Percentiles rank a stretch among this genome's conserved stretches.
phyloP scores from a whole-genome alignment of 1,140 invertebrate species.

The Ceratoteleas bidentatus region DNA sequence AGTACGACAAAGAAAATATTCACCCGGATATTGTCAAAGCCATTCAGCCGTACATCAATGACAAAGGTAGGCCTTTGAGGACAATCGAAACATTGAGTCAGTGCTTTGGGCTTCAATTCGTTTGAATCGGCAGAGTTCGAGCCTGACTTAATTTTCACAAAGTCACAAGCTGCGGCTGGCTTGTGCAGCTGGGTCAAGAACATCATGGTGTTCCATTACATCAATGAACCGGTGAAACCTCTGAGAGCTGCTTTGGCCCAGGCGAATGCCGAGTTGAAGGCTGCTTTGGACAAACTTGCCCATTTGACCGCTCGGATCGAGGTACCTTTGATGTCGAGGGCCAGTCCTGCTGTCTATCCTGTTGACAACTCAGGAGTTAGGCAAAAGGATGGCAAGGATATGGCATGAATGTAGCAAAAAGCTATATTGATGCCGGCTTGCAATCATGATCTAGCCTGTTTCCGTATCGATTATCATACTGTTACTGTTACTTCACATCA shows the following conservation, averaged over 20 bases:
- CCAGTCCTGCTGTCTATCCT: no score
- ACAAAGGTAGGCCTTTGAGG: constrained; percentile 69
- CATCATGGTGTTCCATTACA: constrained; percentile 94
- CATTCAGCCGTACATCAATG: constrained; percentile 81
- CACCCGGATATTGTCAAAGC: constrained; percentile 92
- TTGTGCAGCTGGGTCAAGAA: constrained; percentile 97
- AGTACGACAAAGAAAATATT: constrained; percentile 97
- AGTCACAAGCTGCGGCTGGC: constrained; percentile 94
- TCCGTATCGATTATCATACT: no score
- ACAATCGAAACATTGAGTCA: no score
- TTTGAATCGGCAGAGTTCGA: constrained; percentile 86
- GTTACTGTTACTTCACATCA: no score
- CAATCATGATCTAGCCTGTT: no score
- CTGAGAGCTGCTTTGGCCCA: constrained; percentile 90
- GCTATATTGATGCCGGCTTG: no score
- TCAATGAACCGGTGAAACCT: constrained; percentile 96
- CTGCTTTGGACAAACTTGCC: constrained; percentile 89
- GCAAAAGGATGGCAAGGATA: no score
- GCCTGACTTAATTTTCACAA: constrained; percentile 90
- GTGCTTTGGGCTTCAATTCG: neutral
- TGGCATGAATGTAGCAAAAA: no score
- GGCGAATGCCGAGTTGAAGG: constrained; percentile 91
- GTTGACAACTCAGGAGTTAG: no score
- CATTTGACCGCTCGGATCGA: constrained; percentile 84
- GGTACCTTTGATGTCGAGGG: no score